Percentiles rank a stretch among this genome's conserved stretches.
phyloP scores from a whole-genome alignment of 2,113 vertebrate genomes.

The Megaleporinus macrocephalus region DNA sequence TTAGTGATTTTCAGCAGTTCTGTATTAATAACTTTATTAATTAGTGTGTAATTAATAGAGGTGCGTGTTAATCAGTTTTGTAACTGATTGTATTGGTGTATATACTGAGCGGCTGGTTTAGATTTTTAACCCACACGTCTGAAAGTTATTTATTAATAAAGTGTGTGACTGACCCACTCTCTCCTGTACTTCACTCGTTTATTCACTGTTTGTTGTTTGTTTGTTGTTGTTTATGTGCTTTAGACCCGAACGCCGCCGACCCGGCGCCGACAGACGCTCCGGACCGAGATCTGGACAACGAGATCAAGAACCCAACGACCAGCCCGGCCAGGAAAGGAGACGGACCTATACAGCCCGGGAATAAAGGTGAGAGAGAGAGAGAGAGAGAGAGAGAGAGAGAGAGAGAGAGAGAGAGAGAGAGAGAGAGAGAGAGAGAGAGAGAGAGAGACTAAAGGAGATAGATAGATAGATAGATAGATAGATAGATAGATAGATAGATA shows the following conservation, averaged over 20 bases:
- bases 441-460: neutral
- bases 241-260: conserved; percentile 53
- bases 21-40: no score
- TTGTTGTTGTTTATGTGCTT: conserved; percentile 43
- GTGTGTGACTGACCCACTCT: no score
- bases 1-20: no score
- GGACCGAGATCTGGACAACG: conserved; percentile 44
- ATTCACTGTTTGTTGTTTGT: conserved; percentile 20
- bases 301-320: conserved; percentile 52
- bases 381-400: conserved; percentile 2
- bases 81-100: no score
- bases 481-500: neutral
- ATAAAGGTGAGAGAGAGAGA: conserved; percentile 41
- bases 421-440: conserved; percentile 7
- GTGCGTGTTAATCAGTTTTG: no score
- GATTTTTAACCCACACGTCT: no score
- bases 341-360: conserved; percentile 22
- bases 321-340: conserved; percentile 33
- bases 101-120: no score
- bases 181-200: no score
- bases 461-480: neutral
- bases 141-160: no score
- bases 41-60: no score
- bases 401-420: neutral
- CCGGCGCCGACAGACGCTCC: conserved; percentile 40